Evolutionary conservation across 2,113 vertebrate genomes (phyloP), one percentile per base, ranked within the genome.

Genomic region (Cathartes aura): DNA sequence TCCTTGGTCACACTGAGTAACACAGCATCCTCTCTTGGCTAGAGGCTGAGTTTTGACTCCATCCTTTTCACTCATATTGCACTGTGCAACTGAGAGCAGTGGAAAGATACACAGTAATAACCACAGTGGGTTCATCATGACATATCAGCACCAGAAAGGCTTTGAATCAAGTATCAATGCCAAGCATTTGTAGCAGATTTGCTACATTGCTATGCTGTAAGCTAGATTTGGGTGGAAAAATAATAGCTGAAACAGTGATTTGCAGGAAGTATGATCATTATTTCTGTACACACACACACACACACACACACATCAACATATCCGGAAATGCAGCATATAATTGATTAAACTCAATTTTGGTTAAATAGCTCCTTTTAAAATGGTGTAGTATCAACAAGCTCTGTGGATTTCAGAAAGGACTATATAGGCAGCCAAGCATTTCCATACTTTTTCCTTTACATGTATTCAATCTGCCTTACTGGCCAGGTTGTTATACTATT

Each of bases 1-100:
- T 87, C 80, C 83, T 89, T 36, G 64, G 68, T 95, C 83, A 95
- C 76, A 88, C 4, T 0, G 1, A 87, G 60, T 67, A 82, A 87
- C 91, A 48, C 66, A 82, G 56, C 86, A 95, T 96, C 58, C 73
- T 94, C n/a, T 91, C 78, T 85, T 94, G 91, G 96, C 93, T 95
- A 56, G 59, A 70, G 82, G 45, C 93, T 85, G 53, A 90, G 38
- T 70, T 95, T 81, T 94, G 95, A 93, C 91, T 96, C 93, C 96
- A 36, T 70, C 73, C 32, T 91, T 94, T 91, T 70, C 81, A 75
- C 62, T 79, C 53, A 48, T 26, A 74, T 19, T 72, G 71, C 70
- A 58, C 45, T 50, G 30, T 34, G 67, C 60, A 87, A 93, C 53
- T 38, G 83, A 87, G 36, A 87, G 70, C 48, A 75, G 81, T 64